phyloP scores from a whole-genome alignment of 2,113 vertebrate species.

The Gasterosteus nipponicus region DNA sequence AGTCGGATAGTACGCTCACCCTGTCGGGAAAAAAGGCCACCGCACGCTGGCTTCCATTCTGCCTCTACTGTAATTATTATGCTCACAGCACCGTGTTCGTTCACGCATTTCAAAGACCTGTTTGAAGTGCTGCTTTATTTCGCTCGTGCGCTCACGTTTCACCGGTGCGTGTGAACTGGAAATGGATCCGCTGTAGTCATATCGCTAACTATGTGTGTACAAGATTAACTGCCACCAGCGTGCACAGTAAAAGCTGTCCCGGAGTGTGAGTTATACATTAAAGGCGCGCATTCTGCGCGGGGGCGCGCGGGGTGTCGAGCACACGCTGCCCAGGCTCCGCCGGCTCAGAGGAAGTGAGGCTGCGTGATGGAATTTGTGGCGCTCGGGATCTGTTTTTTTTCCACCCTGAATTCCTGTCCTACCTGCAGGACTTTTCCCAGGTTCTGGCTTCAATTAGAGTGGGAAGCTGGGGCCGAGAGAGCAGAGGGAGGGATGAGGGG shows the following conservation, averaged over 20 bases:
- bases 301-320: slow-evolving; percentile 58
- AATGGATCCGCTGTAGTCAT: slow-evolving; percentile 13
- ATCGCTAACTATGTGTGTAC: slow-evolving; percentile 7
- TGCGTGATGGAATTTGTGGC: slow-evolving; percentile 80
- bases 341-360: slow-evolving; percentile 72
- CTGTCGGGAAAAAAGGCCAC: slow-evolving; percentile 26
- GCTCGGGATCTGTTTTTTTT: slow-evolving; percentile 81
- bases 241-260: slow-evolving; percentile 21
- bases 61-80: slow-evolving; percentile 20
- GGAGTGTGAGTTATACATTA: slow-evolving; percentile 45
- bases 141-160: not conserved
- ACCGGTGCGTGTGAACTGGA: slow-evolving; percentile 21
- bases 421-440: slow-evolving; percentile 81
- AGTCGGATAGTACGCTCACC: slow-evolving; percentile 47
- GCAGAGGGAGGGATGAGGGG: slow-evolving; percentile 15
- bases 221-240: slow-evolving; percentile 34
- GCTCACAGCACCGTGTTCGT: not conserved
- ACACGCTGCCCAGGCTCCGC: slow-evolving; percentile 49
- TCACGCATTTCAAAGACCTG: not conserved
- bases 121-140: slow-evolving; percentile 27
- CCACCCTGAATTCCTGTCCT: slow-evolving; percentile 76
- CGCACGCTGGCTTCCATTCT: slow-evolving; percentile 19
- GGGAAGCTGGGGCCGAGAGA: slow-evolving; percentile 54
- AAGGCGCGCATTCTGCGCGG: slow-evolving; percentile 3
- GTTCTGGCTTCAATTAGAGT: slow-evolving; percentile 83